Conservation (phyloP, 2,888 invertebrate genomes). For the Drosophila meridiana region DNA sequence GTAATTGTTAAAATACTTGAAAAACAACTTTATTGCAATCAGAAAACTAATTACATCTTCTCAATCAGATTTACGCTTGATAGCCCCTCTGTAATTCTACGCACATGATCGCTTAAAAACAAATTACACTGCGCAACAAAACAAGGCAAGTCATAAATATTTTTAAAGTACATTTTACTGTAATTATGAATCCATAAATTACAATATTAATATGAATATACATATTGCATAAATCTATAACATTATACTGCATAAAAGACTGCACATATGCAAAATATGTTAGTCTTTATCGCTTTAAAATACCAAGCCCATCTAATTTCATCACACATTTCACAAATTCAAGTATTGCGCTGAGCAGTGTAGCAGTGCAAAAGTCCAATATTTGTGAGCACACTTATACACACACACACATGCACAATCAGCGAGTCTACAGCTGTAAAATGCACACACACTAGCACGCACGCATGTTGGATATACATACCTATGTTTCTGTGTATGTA, state of each 20-base stretch:
- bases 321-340: not conserved
- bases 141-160: not conserved
- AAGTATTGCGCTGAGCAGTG: slow-evolving; percentile 16
- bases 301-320: not conserved
- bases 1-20: slow-evolving; percentile 8
- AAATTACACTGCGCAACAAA: slow-evolving; percentile 37
- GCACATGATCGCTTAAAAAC: slow-evolving; percentile 33
- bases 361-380: slow-evolving; percentile 45
- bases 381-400: slow-evolving; percentile 10
- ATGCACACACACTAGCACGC: slow-evolving; percentile 14
- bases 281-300: not conserved
- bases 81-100: slow-evolving; percentile 31
- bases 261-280: too few relatives aligned
- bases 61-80: slow-evolving; percentile 21
- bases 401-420: not conserved
- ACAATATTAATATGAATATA: not conserved
- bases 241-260: not conserved
- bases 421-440: slow-evolving; percentile 30
- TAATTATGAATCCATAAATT: not conserved
- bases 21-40: slow-evolving; percentile 16
- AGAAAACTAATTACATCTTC: slow-evolving; percentile 29
- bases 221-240: not conserved
- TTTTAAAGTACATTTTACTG: not conserved
- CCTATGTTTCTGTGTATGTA: not conserved
- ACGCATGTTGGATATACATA: slow-evolving; percentile 20